Evolutionary conservation across 2,113 vertebrate genomes (phyloP).

Genomic region (Pedetes capensis): DNA sequence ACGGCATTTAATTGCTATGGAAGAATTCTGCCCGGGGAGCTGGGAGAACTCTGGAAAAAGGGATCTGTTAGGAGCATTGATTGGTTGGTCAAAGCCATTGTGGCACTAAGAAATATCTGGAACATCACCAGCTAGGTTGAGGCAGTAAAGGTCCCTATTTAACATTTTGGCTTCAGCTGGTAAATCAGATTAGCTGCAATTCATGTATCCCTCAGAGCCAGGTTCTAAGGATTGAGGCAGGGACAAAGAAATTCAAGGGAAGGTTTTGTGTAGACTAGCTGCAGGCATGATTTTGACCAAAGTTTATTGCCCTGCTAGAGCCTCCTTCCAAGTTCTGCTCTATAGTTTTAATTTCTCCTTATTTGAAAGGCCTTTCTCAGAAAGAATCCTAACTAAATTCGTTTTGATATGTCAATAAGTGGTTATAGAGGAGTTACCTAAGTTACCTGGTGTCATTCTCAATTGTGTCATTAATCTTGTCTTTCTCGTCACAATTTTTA

Average conservation of each 20-base stretch:
- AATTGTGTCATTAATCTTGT: background rate
- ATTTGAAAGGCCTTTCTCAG: slow-evolving; percentile 8
- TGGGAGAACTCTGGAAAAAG: background rate
- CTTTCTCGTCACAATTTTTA: slow-evolving; percentile 3
- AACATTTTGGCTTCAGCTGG: background rate
- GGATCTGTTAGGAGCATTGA: background rate
- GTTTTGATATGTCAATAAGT: background rate
- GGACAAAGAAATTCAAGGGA: background rate
- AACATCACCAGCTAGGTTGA: background rate
- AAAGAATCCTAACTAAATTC: background rate
- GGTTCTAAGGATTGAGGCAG: background rate
- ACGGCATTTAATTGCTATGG: background rate
- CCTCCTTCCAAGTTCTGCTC: background rate
- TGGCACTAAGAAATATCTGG: background rate
- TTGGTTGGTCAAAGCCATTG: background rate
- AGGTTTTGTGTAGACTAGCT: background rate
- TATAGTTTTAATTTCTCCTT: background rate
- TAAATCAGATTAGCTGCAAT: background rate
- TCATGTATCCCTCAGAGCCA: background rate
- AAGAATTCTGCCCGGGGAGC: background rate
- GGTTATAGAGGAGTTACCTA: background rate
- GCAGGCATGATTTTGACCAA: background rate
- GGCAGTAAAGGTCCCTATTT: background rate
- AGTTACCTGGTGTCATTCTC: background rate
- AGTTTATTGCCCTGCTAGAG: background rate